These are phyloP conservation scores for Fopius arisanus DNA, from an alignment of 1,140 invertebrate genomes.

Conservation along the genomic window DNA sequence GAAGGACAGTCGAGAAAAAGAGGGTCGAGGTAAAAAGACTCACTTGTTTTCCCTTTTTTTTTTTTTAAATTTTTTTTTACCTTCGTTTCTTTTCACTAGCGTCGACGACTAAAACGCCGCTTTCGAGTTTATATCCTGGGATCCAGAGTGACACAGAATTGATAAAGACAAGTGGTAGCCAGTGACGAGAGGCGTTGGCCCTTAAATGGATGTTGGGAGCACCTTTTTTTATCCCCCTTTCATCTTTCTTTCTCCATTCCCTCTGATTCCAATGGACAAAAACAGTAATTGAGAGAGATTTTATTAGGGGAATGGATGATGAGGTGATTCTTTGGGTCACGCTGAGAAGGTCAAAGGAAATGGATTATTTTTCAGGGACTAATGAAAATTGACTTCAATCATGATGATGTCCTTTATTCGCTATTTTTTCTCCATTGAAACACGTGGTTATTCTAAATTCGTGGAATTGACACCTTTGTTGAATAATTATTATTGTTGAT, in stretches of 20 bases:
- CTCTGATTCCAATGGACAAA: neutral
- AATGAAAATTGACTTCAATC: no score
- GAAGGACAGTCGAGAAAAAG: neutral
- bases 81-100: neutral
- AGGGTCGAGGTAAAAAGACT: neutral
- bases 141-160: neutral
- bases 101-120: neutral
- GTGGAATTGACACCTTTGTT: no score
- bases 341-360: no score
- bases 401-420: no score
- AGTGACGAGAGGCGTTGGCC: neutral
- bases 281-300: neutral
- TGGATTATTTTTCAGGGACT: no score
- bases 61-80: constrained; percentile 2
- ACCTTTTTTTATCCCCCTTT: neutral
- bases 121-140: constrained; percentile 5
- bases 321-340: neutral
- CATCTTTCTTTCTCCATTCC: neutral
- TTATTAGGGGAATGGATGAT: neutral
- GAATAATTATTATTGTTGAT: no score
- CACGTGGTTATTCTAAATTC: no score
- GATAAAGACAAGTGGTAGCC: constrained; percentile 13
- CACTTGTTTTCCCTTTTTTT: neutral
- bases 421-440: no score
- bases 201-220: neutral